A percentile compares a stretch with the other conserved stretches of the same genome.
These are phyloP conservation scores for Oophaga pumilio DNA, from an alignment of 2,113 vertebrate species.

Conservation along the genomic window DNA sequence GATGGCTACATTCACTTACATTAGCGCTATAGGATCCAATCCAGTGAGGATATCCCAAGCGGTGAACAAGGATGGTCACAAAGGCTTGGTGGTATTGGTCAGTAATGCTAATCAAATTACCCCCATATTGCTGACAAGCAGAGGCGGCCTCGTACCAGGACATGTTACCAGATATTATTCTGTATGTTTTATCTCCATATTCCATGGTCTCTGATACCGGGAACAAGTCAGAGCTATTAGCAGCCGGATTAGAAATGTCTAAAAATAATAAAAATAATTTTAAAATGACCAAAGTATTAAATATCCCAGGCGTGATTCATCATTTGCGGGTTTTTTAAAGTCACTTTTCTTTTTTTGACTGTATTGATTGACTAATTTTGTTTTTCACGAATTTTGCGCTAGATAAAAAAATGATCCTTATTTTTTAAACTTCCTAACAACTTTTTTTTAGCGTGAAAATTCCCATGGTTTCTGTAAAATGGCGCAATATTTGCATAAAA, in stretches of 20 bases:
- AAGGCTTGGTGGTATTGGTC: slow-evolving; percentile 91
- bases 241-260: slow-evolving; percentile 59
- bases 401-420: too few relatives aligned
- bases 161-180: slow-evolving; percentile 83
- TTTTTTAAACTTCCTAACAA: too few relatives aligned
- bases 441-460: too few relatives aligned
- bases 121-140: slow-evolving; percentile 74
- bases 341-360: too few relatives aligned
- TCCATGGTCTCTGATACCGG: slow-evolving; percentile 78
- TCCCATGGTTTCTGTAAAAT: too few relatives aligned
- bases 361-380: too few relatives aligned
- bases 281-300: background rate
- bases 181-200: slow-evolving; percentile 85
- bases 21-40: slow-evolving; percentile 86
- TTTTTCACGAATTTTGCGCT: too few relatives aligned
- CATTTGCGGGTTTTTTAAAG: too few relatives aligned
- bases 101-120: slow-evolving; percentile 85
- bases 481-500: too few relatives aligned
- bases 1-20: slow-evolving; percentile 72
- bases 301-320: too few relatives aligned
- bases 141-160: slow-evolving; percentile 88
- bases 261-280: background rate
- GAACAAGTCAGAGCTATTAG: slow-evolving; percentile 72
- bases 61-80: slow-evolving; percentile 86
- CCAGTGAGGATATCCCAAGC: slow-evolving; percentile 82